Evolutionary conservation across 2,113 vertebrate genomes (phyloP).

Genomic region (Corythornis cristatus): DNA sequence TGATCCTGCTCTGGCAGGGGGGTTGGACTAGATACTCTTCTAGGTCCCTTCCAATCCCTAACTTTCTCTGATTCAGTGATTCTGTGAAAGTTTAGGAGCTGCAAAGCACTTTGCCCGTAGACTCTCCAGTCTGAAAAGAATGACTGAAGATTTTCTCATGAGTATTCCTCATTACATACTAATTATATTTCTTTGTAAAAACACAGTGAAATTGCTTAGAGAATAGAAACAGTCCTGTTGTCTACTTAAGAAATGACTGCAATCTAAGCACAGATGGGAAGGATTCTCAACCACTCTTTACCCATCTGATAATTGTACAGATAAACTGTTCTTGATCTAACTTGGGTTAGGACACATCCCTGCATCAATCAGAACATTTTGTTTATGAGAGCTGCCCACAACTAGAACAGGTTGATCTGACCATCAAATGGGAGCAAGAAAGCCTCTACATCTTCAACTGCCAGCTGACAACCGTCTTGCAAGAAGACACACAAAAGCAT

Average conservation of each 20-base stretch:
- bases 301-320: neutral
- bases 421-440: neutral
- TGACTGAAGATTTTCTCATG: neutral
- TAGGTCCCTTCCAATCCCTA: too few relatives aligned
- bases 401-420: neutral
- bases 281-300: neutral
- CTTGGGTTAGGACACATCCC: neutral
- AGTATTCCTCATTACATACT: neutral
- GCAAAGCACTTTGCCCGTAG: neutral
- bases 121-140: neutral
- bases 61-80: too few relatives aligned
- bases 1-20: too few relatives aligned
- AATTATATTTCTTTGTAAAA: neutral
- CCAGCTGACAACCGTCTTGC: neutral
- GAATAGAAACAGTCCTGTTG: neutral
- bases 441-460: neutral
- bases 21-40: too few relatives aligned
- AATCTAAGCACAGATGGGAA: neutral
- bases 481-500: neutral
- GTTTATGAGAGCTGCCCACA: neutral
- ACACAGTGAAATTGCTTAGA: neutral
- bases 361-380: neutral
- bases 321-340: neutral
- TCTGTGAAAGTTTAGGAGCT: too few relatives aligned
- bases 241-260: neutral